These are phyloP conservation scores for Peromyscus leucopus DNA, from an alignment of 2,113 vertebrate species.

Conservation along the genomic window DNA sequence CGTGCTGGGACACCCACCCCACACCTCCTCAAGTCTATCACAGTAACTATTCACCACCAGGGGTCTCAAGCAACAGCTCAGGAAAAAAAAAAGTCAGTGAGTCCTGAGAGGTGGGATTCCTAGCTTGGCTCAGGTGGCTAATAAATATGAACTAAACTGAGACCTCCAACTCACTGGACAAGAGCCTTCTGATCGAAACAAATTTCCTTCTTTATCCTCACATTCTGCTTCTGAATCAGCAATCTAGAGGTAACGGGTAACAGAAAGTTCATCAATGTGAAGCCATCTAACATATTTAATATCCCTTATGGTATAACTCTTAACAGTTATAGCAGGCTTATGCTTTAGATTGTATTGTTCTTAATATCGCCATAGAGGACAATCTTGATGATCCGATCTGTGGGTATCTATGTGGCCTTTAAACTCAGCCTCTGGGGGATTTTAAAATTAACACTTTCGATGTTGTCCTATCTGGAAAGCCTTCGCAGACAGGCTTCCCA, in stretches of 20 bases:
- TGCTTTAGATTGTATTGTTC: slow-evolving; percentile 39
- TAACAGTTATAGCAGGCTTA: slow-evolving; percentile 57
- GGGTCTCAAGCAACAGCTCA: slow-evolving; percentile 30
- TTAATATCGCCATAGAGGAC: slow-evolving; percentile 56
- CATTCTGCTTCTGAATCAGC: slow-evolving; percentile 84
- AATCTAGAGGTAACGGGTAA: slow-evolving; percentile 84
- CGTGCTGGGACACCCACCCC: not conserved
- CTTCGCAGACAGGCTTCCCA: not conserved
- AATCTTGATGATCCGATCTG: slow-evolving; percentile 12
- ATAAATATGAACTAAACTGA: slow-evolving; percentile 79
- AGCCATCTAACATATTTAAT: slow-evolving; percentile 60
- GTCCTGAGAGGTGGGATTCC: not conserved
- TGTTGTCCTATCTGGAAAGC: slow-evolving; percentile 29
- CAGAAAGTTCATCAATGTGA: slow-evolving; percentile 80
- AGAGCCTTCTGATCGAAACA: slow-evolving; percentile 83
- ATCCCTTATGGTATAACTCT: slow-evolving; percentile 52
- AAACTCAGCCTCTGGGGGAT: not conserved
- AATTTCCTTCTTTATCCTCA: slow-evolving; percentile 84
- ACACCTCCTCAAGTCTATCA: not conserved
- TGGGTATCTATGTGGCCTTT: slow-evolving; percentile 6
- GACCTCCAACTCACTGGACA: slow-evolving; percentile 85
- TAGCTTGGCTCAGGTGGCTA: slow-evolving; percentile 46
- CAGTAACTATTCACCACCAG: slow-evolving; percentile 24
- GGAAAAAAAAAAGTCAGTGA: not conserved
- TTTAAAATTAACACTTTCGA: slow-evolving; percentile 41